Base-by-base conservation (phyloP, 2,113 vertebrate species). In the Pteruthius melanotis region DNA sequence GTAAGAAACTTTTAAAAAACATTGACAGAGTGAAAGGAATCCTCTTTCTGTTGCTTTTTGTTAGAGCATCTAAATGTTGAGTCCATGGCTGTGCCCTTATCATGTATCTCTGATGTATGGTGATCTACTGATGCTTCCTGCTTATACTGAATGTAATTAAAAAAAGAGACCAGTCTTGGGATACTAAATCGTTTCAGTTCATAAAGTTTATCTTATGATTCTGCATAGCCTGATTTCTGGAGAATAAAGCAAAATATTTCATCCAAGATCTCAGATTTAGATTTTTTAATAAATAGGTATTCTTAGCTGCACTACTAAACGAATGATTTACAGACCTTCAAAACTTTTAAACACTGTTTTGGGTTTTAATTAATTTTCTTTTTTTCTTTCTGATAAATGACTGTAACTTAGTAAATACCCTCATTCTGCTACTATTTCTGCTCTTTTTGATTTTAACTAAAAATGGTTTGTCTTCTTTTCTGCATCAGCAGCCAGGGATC, bases 381-480 rank as follows among this genome's bases (percentile, higher is more conserved):
- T 69, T 33, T 59, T 69, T 65, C 3, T 53, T 68, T 82, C 44
- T 77, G 60, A 78, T 71, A 87, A 79, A 54, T 61, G 19, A 35
- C 17, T 72, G 13, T 15, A 37, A 71, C 30, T 85, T 82, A 89
- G 54, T 75, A 66, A 86, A 68, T n/a, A 26, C 14, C 10, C 18
- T 65, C 23, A 59, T n/a, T 60, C 20, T 91, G 3, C 27, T 78
- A 9, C 21, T 60, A 42, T 60, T 83, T 75, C 44, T 94, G 28
- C 33, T 40, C 50, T 65, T 97, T 88, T 87, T 94, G 44, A 89
- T 90, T 83, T 61, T 94, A 94, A 93, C 65, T 71, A 60, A 93
- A 93, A 93, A 89, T 77, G 14, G 49, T 76, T 93, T 75, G 11
- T 75, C 83, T 93, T 94, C 45, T 18, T 95, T 97, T 95, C 93